Base-by-base conservation (phyloP, 2,888 invertebrate genomes). In the Schizaphis graminum region DNA sequence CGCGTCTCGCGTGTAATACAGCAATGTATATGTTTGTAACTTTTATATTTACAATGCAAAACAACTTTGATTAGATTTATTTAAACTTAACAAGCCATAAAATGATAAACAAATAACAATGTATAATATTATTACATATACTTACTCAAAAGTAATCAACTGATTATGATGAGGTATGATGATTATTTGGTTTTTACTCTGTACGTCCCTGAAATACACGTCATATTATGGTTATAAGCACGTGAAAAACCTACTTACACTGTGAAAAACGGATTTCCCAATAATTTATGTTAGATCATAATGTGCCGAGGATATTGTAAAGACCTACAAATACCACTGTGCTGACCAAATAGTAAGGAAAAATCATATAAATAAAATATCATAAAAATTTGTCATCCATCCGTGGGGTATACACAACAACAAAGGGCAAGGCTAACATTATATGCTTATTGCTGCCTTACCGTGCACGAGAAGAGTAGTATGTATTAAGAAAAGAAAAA, bases 311-410 rank as follows among this genome's bases (percentile, higher is more conserved):
- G 41, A 85, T 21, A 91, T 91, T 91, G 91, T 85, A 85, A 56
- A 44, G 35, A 56, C 56, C 56, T n/a, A 85, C 41, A 44, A 91
- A 85, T 91, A 91, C 56, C 44, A 35, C 41, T 26, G 7, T 3
- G 47, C 41, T 77, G 49, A 77, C 77, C 91, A 53, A 87, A 53
- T 49, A 49, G 41, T n/a, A 24, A 44, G 21, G 5, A 41, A 57
- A 91, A 91, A 91, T 44, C 44, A 87, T 87, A 92, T 92, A 92
- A 87, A 61, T 92, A 87, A 87, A 92, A 92, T 86, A 41, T n/a
- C 86, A 35, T 91, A 91, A 86, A 92, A 87, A 92, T 86, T 91
- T 91, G 41, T 91, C 57, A 47, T 91, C 47, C 57, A 7, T 26
- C 13, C 57, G 57, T 47, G 47, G 47, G 91, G 77, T 26, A 56